Base-by-base conservation (phyloP, 2,797 vertebrate species). In the Chromis chromis region DNA sequence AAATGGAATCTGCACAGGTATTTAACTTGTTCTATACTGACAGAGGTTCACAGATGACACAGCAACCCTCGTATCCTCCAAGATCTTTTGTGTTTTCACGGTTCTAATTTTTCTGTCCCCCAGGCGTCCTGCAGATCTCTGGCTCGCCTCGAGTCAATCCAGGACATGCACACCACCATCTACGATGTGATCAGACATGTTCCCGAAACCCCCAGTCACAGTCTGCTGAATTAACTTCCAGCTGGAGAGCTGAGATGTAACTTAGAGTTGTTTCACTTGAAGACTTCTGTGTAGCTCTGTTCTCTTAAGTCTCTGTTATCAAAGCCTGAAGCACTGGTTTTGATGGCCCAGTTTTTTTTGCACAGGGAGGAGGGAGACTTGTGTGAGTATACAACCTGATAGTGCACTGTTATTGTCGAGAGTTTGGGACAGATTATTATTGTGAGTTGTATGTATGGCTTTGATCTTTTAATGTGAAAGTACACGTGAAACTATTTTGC, bases 131-230 rank as follows among this genome's bases (percentile, higher is more conserved):
- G 89, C 85, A 93, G 92, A 31, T 94, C 96, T 71, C 81, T 93
- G 84, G 86, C 95, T 64, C 90, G 64, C 53, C 92, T 96, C 0
- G 96, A 95, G 84, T 93, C 92, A 6, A 65, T 92, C 22, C 82
- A 94, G 76, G 94, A 97, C 66, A 83, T 94, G 82, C 94, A 96
- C 83, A 95, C 92, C 79, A 98, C 98, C 0, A 93, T 99, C 92
- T 99, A 99, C 50, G 98, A 99, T 92, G 96, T 99, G 65, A 99
- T 99, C 92, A 94, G 94, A 70, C 95, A 97, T 36, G 91, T 97
- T 86, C 97, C 97, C 58, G 96, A 96, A 88, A 96, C 94, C 33
- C 92, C 89, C 0, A 93, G 93, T 36, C 89, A 94, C 78, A 95
- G 94, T 76, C 87, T 92, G 74, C 85, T 94, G 62, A 89, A 94